phyloP scores from a whole-genome alignment of 2,888 invertebrate genomes.

The Trachelus iudaicus region DNA sequence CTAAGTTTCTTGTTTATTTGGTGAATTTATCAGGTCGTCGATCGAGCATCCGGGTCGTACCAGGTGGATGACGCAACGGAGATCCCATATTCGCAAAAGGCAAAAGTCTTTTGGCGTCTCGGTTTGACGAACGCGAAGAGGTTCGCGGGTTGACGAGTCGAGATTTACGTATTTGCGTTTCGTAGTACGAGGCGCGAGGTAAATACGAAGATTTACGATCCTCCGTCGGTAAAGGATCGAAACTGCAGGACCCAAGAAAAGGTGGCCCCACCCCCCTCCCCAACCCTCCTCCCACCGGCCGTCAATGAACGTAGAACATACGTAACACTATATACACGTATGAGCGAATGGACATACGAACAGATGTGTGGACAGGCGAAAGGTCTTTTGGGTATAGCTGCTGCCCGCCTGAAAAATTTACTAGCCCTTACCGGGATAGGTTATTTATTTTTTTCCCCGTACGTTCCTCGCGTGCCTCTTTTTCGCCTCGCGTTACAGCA shows the following conservation, averaged over 20 bases:
- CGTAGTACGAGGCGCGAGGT: slow-evolving; percentile 26
- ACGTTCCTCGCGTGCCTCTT: background rate
- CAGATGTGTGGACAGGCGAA: background rate
- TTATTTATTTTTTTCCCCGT: slow-evolving; percentile 44
- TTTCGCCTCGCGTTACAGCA: background rate
- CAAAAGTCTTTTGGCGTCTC: background rate
- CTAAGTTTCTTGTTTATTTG: background rate
- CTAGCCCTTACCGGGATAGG: slow-evolving; percentile 37
- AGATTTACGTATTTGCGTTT: slow-evolving; percentile 40
- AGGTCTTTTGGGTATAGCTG: slow-evolving; percentile 9
- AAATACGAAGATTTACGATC: slow-evolving; percentile 44
- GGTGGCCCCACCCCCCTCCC: background rate
- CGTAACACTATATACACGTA: background rate
- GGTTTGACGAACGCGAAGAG: slow-evolving; percentile 1
- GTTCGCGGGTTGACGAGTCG: slow-evolving; percentile 23
- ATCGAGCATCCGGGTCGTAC: background rate
- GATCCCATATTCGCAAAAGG: background rate
- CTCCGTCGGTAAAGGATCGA: slow-evolving; percentile 28
- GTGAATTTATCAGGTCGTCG: background rate
- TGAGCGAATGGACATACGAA: background rate
- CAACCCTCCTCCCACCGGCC: too few relatives aligned
- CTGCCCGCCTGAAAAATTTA: slow-evolving; percentile 50
- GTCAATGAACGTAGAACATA: background rate
- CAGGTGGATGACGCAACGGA: background rate
- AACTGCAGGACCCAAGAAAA: background rate